Base-by-base conservation (phyloP, 30 jellyfish, hydroid and myxozoan species). In the Phacellophora camtschatica region DNA sequence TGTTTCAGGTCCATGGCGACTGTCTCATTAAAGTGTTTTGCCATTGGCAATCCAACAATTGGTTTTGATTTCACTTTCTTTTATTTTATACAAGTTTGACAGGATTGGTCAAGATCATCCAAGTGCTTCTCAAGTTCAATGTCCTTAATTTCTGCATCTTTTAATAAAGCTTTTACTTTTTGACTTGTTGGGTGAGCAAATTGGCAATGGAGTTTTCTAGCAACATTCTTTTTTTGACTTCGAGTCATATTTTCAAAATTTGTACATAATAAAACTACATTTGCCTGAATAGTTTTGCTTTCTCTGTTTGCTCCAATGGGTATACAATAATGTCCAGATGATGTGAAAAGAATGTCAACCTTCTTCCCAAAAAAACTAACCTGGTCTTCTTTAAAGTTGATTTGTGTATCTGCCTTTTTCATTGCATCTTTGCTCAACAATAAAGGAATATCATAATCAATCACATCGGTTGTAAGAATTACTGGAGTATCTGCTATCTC, bases 1-100 rank as follows among this genome's bases (percentile, higher is more conserved):
- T 55, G 29, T n/a, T 64, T 66, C n/a, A 81, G 78, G 64, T 64
- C 92, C 92, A 64, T 81, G 4, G 88, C 80, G 5, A 81, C 92
- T 11, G 86, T 81, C 77, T 81, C 65, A 43, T 66, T 81, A 32
- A 81, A 65, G 16, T 49, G 12, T 24, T 25, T 39, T 29, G 88
- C 92, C 77, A 81, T 31, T 19, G 92, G 86, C n/a, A 66, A 61
- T 24, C 82, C 51, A 11, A 81, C 88, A 41, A 34, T 29, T 5
- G 94, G 88, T 2, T 71, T 9, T 5, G 82, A 71, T 5, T 58
- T 58, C 6, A 57, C 25, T 36, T 77, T 61, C 69, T 61, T 59
- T 7, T 77, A 59, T 41, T 31, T 41, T 15, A n/a, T 31, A 71
- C 88, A 82, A 5, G 50, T 42, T 16, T 66, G 22, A 56, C 88